Percentiles rank a stretch among this genome's conserved stretches.
These are phyloP conservation scores for Porphyrio hochstetteri DNA, from an alignment of 2,113 vertebrate species.

Conservation along the genomic window DNA sequence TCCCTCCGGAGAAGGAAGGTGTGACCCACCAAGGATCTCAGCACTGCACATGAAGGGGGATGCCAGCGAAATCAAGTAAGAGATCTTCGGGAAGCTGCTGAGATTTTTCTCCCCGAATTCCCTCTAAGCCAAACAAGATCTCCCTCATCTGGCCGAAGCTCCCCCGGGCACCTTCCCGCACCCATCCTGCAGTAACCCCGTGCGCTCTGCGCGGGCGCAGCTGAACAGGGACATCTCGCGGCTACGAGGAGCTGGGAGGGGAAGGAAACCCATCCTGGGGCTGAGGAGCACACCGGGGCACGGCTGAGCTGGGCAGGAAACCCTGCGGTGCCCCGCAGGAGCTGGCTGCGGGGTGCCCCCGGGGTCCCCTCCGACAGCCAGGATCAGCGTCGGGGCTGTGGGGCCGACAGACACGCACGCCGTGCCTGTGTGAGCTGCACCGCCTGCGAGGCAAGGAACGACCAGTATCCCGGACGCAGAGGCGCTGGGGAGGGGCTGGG, in stretches of 20 bases:
- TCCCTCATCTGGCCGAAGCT: background rate
- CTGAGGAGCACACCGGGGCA: background rate
- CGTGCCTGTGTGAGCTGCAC: background rate
- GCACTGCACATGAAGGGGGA: background rate
- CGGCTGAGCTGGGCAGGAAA: background rate
- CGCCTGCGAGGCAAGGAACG: background rate
- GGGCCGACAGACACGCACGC: background rate
- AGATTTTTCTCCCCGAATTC: background rate
- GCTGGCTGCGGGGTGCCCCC: background rate
- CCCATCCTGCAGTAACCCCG: background rate
- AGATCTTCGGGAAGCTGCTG: background rate
- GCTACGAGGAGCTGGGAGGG: background rate
- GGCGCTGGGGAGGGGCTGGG: background rate
- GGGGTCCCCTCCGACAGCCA: background rate
- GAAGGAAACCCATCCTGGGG: background rate
- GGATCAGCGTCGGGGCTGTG: background rate
- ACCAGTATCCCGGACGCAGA: background rate
- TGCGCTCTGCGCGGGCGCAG: background rate
- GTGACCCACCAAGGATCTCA: background rate
- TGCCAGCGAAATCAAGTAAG: background rate
- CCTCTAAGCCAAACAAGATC: background rate
- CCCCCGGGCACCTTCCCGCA: background rate
- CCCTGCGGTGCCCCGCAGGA: background rate
- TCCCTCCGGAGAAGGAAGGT: background rate
- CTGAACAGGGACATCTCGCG: constrained; percentile 45